Percentiles rank a stretch among this genome's conserved stretches.
phyloP scores from a whole-genome alignment of 2,113 vertebrate genomes.

The Nesoenas mayeri region DNA sequence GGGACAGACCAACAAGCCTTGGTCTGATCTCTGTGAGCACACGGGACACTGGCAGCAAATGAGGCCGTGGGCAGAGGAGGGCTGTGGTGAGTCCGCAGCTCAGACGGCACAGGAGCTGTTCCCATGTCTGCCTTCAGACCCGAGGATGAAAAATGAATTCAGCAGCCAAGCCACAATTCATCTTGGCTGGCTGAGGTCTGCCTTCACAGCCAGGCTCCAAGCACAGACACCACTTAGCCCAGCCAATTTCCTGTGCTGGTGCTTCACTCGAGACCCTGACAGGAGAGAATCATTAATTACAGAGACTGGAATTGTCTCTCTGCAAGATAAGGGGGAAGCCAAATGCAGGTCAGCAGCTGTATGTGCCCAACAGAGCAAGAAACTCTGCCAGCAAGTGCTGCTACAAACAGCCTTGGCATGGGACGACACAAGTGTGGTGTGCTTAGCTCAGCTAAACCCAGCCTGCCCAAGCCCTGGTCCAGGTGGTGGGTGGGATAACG shows the following conservation, averaged over 20 bases:
- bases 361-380: neutral
- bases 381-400: neutral
- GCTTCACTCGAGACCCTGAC: neutral
- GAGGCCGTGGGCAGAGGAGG: neutral
- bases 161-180: neutral
- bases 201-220: neutral
- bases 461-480: neutral
- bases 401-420: neutral
- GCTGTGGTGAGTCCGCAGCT: neutral
- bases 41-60: fast-evolving
- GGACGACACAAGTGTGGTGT: fast-evolving
- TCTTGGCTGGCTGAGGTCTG: neutral
- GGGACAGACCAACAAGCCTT: neutral
- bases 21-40: neutral
- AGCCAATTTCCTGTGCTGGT: slow-evolving; percentile 18
- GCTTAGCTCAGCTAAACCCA: neutral
- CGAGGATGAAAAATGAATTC: neutral
- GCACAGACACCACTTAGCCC: neutral
- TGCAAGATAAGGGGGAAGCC: neutral
- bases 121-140: neutral
- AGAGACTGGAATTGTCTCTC: slow-evolving; percentile 20
- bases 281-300: slow-evolving; percentile 25
- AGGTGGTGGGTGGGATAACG: neutral
- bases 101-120: neutral
- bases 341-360: neutral